Percentiles rank a stretch among this genome's conserved stretches.
These are phyloP conservation scores for Eulemur macaco DNA, from an alignment of 2,113 vertebrate species.

Conservation along the genomic window DNA sequence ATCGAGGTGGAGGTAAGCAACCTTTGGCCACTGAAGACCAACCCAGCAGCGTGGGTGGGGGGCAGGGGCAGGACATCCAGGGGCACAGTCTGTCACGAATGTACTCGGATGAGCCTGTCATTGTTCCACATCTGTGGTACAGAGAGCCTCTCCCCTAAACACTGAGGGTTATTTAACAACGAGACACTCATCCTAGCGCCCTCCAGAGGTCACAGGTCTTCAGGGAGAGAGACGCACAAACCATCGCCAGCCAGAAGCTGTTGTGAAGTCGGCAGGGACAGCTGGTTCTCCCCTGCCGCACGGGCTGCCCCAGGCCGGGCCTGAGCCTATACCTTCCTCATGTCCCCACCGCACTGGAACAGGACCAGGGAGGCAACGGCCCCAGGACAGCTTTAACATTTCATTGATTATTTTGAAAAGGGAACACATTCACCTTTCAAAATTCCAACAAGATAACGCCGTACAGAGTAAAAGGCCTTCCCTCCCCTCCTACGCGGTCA, in stretches of 20 bases:
- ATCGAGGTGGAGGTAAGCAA: neutral
- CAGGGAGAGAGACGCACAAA: neutral
- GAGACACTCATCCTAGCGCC: neutral
- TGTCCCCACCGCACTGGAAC: neutral
- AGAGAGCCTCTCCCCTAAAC: neutral
- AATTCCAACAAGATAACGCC: neutral
- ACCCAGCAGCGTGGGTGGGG: fast-evolving
- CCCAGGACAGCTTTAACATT: neutral
- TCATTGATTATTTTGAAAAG: conserved; percentile 2
- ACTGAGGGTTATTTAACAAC: neutral
- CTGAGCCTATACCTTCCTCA: neutral
- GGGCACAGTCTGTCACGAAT: fast-evolving
- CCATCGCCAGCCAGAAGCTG: neutral
- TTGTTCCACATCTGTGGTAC: fast-evolving
- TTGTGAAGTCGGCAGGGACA: neutral
- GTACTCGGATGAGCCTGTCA: neutral
- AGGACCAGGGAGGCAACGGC: neutral
- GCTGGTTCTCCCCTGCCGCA: neutral
- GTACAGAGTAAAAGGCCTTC: neutral
- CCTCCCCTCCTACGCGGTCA: too few relatives aligned
- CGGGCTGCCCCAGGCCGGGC: neutral
- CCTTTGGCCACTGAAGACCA: neutral
- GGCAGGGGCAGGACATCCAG: neutral
- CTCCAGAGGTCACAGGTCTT: neutral
- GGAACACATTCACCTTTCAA: neutral